A percentile compares a stretch with the other conserved stretches of the same genome.
phyloP scores from a whole-genome alignment of 2,797 vertebrate genomes.

The Xiphophorus birchmanni region DNA sequence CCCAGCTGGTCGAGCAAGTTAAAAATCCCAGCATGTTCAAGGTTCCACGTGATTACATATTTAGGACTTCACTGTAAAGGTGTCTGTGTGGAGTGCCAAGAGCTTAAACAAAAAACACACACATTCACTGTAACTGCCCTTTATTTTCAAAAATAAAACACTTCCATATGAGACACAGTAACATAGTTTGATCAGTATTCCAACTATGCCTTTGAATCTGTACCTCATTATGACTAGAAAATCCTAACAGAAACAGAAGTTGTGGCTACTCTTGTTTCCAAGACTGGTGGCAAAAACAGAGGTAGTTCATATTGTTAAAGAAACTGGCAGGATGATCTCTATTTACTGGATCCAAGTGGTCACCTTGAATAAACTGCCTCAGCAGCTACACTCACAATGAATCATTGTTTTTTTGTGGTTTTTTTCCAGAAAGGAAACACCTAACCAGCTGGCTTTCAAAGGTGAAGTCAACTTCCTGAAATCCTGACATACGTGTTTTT shows the following conservation, averaged over 20 bases:
- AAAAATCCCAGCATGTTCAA: not conserved
- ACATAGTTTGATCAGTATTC: slow-evolving; percentile 55
- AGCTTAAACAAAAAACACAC: not conserved
- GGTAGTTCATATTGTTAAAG: slow-evolving; percentile 71
- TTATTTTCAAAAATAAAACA: slow-evolving; percentile 64
- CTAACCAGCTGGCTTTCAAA: slow-evolving; percentile 10
- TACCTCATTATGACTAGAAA: slow-evolving; percentile 54
- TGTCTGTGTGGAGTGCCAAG: too few relatives aligned
- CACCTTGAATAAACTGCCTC: slow-evolving; percentile 11
- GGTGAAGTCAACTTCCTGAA: slow-evolving; percentile 18
- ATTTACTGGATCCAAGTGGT: slow-evolving; percentile 26
- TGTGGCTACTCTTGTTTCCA: slow-evolving; percentile 56
- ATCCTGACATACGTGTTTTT: slow-evolving; percentile 45
- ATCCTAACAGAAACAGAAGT: slow-evolving; percentile 45
- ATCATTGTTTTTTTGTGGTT: slow-evolving; percentile 6
- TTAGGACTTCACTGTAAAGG: not conserved
- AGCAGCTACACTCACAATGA: slow-evolving; percentile 37
- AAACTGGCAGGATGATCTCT: slow-evolving; percentile 29
- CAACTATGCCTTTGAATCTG: slow-evolving; percentile 56
- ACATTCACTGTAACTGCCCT: slow-evolving; percentile 33
- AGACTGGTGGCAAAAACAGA: slow-evolving; percentile 61
- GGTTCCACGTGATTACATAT: not conserved
- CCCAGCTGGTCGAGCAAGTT: slow-evolving; percentile 62
- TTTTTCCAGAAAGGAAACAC: slow-evolving; percentile 13
- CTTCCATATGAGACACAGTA: slow-evolving; percentile 48